Evolutionary conservation across 1,140 invertebrate species (phyloP).

Genomic region (Macrosteles quadrilineatus): DNA sequence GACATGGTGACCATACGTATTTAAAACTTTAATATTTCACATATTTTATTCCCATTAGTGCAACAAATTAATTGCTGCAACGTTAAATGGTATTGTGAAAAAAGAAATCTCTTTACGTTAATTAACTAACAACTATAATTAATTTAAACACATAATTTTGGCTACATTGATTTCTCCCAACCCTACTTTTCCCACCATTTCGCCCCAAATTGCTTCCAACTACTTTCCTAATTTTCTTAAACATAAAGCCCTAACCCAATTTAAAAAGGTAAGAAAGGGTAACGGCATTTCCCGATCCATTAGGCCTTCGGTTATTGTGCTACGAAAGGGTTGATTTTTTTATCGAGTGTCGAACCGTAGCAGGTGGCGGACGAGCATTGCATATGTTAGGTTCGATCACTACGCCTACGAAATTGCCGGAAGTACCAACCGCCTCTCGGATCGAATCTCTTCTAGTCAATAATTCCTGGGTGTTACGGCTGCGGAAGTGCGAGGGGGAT

Average conservation of each 20-base stretch:
- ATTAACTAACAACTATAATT: no score
- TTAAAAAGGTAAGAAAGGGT: neutral
- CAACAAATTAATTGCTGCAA: no score
- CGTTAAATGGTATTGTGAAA: no score
- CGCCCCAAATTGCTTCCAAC: no score
- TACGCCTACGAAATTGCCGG: neutral
- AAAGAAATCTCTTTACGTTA: no score
- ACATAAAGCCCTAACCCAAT: conserved; percentile 9
- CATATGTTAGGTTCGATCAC: conserved; percentile 5
- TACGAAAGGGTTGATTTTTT: conserved; percentile 36
- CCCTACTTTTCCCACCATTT: no score
- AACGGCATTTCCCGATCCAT: conserved; percentile 28
- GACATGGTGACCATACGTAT: no score
- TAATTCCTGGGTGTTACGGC: neutral
- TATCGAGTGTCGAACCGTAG: conserved; percentile 24
- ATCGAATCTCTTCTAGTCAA: conserved; percentile 14
- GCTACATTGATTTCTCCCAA: no score
- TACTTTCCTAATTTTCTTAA: conserved; percentile 3
- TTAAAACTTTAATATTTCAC: no score
- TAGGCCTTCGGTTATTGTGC: conserved; percentile 29
- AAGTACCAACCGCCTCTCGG: neutral
- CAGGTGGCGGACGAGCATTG: conserved; percentile 19
- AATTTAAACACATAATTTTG: no score
- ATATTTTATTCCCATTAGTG: no score
- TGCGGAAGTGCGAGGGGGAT: neutral